These are phyloP conservation scores for Drosophila pruinosa DNA, from an alignment of 1,140 invertebrate genomes.

Conservation along the genomic window DNA sequence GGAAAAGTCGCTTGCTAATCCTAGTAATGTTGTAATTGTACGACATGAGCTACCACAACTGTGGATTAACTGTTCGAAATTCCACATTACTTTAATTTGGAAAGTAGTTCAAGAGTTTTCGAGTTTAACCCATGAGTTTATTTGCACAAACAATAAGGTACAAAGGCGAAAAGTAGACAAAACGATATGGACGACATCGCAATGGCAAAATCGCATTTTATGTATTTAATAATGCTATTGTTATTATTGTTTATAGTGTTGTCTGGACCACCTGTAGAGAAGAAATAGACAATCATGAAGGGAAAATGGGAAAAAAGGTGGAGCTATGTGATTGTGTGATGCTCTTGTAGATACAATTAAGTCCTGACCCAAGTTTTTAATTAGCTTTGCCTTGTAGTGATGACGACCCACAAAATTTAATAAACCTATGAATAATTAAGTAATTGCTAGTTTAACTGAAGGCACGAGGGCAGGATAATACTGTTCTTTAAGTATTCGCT, in stretches of 20 bases:
- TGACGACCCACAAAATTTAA: background rate
- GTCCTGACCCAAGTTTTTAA: conserved; percentile 15
- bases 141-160: conserved; percentile 30
- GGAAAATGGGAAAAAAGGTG: background rate
- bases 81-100: conserved; percentile 37
- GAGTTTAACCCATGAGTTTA: conserved; percentile 62
- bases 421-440: conserved; percentile 2
- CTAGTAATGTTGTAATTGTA: conserved; percentile 42
- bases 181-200: background rate
- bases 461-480: background rate
- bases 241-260: conserved; percentile 21
- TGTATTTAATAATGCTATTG: conserved; percentile 45
- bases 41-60: background rate
- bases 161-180: background rate
- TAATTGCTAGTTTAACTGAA: no score
- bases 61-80: background rate
- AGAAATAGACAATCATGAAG: background rate
- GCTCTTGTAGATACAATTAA: conserved; percentile 23
- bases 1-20: conserved; percentile 7
- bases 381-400: conserved; percentile 3
- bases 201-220: conserved; percentile 36
- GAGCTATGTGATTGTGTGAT: background rate
- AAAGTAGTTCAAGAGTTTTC: conserved; percentile 47
- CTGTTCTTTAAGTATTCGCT: background rate
- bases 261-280: conserved; percentile 9